These are phyloP conservation scores for Paraplagusia blochii DNA, from an alignment of 2,113 vertebrate species.

Conservation along the genomic window DNA sequence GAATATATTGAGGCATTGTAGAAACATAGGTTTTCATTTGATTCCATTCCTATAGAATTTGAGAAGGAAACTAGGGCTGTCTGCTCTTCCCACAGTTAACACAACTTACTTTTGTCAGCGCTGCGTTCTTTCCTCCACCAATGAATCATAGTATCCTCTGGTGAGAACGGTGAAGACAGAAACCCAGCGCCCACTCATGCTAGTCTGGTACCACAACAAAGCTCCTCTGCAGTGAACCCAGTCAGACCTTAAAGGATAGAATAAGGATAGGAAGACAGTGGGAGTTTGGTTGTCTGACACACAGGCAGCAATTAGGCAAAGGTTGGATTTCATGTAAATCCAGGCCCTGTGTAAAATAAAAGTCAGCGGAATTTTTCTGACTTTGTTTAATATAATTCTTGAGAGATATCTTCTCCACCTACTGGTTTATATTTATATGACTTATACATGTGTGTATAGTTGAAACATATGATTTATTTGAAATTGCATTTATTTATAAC, in stretches of 20 bases:
- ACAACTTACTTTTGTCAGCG: conserved; percentile 3
- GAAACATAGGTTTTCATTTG: background rate
- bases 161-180: conserved; percentile 8
- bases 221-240: background rate
- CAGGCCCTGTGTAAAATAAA: background rate
- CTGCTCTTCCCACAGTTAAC: background rate
- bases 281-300: background rate
- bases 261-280: background rate
- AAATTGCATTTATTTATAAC: too few relatives aligned
- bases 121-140: conserved; percentile 2
- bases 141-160: conserved; percentile 23
- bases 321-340: background rate
- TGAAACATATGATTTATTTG: too few relatives aligned
- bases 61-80: background rate
- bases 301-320: conserved; percentile 2
- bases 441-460: too few relatives aligned
- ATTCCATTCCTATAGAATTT: background rate
- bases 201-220: conserved; percentile 11
- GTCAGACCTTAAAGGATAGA: background rate
- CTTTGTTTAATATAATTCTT: too few relatives aligned
- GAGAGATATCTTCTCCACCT: too few relatives aligned
- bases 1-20: too few relatives aligned
- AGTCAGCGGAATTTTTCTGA: too few relatives aligned
- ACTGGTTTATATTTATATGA: too few relatives aligned
- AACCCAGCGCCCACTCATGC: conserved; percentile 19